These are phyloP conservation scores for Benitochromis conjunctus DNA, from an alignment of 2,113 vertebrate genomes.

Conservation along the genomic window DNA sequence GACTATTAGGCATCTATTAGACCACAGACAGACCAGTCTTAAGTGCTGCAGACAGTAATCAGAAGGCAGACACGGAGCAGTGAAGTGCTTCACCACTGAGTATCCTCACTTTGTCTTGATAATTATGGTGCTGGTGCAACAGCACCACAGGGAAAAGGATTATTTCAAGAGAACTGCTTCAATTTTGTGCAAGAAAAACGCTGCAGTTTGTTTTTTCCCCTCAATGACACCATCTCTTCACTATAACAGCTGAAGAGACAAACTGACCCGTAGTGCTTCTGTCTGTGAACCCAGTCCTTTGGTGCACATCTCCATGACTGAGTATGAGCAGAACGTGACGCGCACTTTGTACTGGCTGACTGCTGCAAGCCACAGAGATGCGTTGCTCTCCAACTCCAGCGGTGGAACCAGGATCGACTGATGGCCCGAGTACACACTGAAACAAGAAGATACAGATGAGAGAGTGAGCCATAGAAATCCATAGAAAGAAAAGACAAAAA, in stretches of 20 bases:
- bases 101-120: background rate
- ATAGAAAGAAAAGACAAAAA: background rate
- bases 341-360: conserved; percentile 96
- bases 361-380: conserved; percentile 89
- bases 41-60: background rate
- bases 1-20: background rate
- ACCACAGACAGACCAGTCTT: background rate
- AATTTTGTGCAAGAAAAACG: background rate
- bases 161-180: background rate
- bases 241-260: background rate
- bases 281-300: conserved; percentile 90
- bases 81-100: background rate
- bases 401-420: conserved; percentile 94
- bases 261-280: conserved; percentile 82
- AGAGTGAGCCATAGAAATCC: background rate
- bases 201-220: background rate
- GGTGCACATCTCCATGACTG: conserved; percentile 98
- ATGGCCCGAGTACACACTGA: conserved; percentile 85
- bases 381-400: conserved; percentile 91
- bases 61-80: background rate
- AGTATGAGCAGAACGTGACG: conserved; percentile 95
- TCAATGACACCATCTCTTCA: background rate
- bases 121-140: background rate
- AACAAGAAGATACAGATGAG: background rate
- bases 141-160: background rate